Conservation (phyloP, 2,888 invertebrate species). For the Agrotis segetum region DNA sequence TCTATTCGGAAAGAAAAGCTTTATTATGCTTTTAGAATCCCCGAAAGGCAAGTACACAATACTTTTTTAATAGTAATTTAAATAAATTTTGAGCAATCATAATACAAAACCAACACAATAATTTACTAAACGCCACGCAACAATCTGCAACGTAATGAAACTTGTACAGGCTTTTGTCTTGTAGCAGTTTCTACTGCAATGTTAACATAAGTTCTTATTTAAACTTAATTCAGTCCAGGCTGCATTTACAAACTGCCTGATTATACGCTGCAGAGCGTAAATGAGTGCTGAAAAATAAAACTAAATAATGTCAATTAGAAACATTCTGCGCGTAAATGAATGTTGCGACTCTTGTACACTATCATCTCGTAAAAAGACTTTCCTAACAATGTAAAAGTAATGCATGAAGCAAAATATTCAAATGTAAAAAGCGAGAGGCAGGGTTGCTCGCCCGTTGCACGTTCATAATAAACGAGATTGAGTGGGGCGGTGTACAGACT, state of each 20-base stretch:
- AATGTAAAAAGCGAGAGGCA: conserved; percentile 83
- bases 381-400: conserved; percentile 81
- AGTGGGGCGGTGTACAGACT: conserved; percentile 85
- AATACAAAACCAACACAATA: conserved; percentile 13
- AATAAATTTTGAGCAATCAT: conserved; percentile 17
- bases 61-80: too few relatives aligned
- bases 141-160: conserved; percentile 27
- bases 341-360: conserved; percentile 65
- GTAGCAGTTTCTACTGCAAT: conserved; percentile 19
- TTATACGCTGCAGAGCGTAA: conserved; percentile 31
- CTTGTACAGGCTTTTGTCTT: conserved; percentile 25
- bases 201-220: conserved; percentile 36
- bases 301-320: conserved; percentile 64
- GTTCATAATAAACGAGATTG: conserved; percentile 90
- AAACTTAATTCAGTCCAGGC: conserved; percentile 29
- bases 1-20: not conserved
- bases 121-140: conserved; percentile 18
- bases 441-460: conserved; percentile 78
- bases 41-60: not conserved
- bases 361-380: conserved; percentile 71
- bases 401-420: conserved; percentile 82
- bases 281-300: conserved; percentile 53
- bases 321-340: conserved; percentile 60
- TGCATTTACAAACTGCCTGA: conserved; percentile 41
- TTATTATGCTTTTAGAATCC: not conserved